Percentiles rank a stretch among this genome's conserved stretches.
Evolutionary conservation across 2,113 vertebrate genomes (phyloP).

Genomic region (Indicator maculatus): DNA sequence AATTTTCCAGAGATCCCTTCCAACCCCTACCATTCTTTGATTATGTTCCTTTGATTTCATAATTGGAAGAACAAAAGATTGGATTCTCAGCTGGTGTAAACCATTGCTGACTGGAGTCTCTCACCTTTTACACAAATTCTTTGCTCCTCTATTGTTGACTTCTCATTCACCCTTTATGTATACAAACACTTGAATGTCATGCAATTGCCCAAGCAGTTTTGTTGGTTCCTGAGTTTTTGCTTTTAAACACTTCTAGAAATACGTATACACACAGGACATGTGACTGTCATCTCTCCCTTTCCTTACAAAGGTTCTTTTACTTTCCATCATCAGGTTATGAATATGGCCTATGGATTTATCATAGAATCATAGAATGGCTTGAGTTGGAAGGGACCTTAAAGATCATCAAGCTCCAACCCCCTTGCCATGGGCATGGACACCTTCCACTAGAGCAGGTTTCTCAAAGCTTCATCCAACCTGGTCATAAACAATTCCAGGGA

Average conservation of each 20-base stretch:
- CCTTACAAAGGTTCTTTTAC: not conserved
- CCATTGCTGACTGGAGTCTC: not conserved
- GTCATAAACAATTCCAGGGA: too few relatives aligned
- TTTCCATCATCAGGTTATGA: not conserved
- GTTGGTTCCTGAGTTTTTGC: slow-evolving; percentile 21
- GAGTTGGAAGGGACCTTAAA: too few relatives aligned
- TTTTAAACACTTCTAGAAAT: slow-evolving; percentile 51
- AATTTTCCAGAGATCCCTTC: too few relatives aligned
- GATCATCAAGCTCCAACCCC: too few relatives aligned
- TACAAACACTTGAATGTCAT: not conserved
- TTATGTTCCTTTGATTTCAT: not conserved
- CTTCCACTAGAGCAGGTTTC: too few relatives aligned
- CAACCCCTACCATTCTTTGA: too few relatives aligned
- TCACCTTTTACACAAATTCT: not conserved
- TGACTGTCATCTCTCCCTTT: not conserved
- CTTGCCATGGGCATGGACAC: too few relatives aligned
- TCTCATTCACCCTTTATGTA: not conserved
- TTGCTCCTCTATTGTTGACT: not conserved
- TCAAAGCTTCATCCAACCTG: too few relatives aligned
- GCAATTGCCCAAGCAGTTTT: not conserved
- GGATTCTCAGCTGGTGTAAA: not conserved
- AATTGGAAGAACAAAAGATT: not conserved
- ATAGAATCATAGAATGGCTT: too few relatives aligned
- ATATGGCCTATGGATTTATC: not conserved
- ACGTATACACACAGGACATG: not conserved